A percentile compares a stretch with the other conserved stretches of the same genome.
phyloP scores from a whole-genome alignment of 2,113 vertebrate genomes.

The Harpagus bidentatus region DNA sequence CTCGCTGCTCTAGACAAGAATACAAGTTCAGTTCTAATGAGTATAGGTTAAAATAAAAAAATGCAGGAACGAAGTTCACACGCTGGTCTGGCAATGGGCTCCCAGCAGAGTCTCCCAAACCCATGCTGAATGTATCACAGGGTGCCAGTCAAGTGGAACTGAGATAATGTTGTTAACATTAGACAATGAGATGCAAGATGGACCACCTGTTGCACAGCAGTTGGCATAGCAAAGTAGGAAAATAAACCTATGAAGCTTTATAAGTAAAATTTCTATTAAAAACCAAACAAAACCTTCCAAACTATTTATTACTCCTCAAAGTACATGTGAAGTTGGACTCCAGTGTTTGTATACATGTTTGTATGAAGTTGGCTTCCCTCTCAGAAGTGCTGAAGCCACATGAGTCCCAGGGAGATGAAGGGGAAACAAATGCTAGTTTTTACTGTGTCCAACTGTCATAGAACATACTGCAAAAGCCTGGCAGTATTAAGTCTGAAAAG shows the following conservation, averaged over 20 bases:
- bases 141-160: rapidly evolving
- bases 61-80: not conserved
- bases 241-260: not conserved
- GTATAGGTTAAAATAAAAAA: not conserved
- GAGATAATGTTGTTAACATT: not conserved
- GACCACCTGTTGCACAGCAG: not conserved
- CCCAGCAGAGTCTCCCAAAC: not conserved
- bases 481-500: not conserved
- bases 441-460: not conserved
- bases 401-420: not conserved
- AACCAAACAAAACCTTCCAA: not conserved
- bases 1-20: not conserved
- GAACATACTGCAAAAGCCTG: not conserved
- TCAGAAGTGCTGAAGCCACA: not conserved
- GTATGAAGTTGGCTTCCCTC: not conserved
- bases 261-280: not conserved
- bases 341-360: not conserved
- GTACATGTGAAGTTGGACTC: not conserved
- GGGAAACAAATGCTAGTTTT: not conserved
- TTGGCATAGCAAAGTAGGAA: not conserved
- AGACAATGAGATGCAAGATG: not conserved
- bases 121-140: not conserved
- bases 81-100: not conserved
- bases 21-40: not conserved
- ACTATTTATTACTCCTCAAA: not conserved